Base-by-base conservation (phyloP, 2,113 vertebrate genomes). In the Xiphophorus couchianus region DNA sequence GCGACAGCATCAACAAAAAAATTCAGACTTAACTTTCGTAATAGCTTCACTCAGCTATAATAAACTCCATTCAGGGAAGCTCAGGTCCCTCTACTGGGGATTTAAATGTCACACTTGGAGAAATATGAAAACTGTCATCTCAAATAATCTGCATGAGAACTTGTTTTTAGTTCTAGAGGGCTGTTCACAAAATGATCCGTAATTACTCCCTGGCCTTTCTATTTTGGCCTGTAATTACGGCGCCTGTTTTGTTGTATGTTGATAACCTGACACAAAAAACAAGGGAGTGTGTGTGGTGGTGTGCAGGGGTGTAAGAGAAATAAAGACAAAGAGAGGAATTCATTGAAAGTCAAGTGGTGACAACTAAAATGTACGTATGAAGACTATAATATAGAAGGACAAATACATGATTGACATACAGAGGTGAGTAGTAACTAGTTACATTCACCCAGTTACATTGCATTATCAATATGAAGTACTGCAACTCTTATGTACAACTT, bases 171-270 rank as follows among this genome's bases (percentile, higher is more conserved):
- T 89, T 87, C 85, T 80, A 81, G 82, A 91, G 85, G 90, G 81
- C 88, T 71, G 70, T 81, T 80, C 65, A 58, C 84, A 83, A 89
- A 92, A 93, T 88, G 72, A 88, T 81, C 88, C 86, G 84, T 91
- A 92, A 93, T 92, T 92, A 92, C 80, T 89, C 80, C 88, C 76
- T 78, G 80, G 86, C 79, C 66, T 83, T 73, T 78, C 72, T 6
- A 25, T 85, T 35, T 88, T 87, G 86, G 88, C 85, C 88, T 92
- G 83, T 93, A 92, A 93, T 94, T 92, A 90, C 85, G 69, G 83
- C 87, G 81, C 82, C 28, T 33, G 70, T 73, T 51, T 66, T 87
- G 85, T 86, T 88, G 83, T 84, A 76, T 80, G 28, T 76, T 84
- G 69, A 89, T 86, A 85, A 89, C 90, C 84, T 62, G 79, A 86